Base-by-base conservation (phyloP, 23 tunicate genomes). In the Oikopleura vanhoeffeni region DNA sequence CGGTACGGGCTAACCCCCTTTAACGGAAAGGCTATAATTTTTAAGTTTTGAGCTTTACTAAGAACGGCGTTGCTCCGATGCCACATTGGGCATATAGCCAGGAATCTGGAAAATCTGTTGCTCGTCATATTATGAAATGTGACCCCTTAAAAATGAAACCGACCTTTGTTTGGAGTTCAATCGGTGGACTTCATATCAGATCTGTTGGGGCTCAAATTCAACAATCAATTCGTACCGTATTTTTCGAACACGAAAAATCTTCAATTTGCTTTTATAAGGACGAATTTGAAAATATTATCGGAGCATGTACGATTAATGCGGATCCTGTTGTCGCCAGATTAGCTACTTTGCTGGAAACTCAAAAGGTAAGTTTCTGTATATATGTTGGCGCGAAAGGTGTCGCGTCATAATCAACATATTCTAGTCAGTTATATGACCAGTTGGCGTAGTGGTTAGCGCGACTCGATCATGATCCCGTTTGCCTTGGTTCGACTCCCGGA, bases 21-120 rank as follows among this genome's bases (percentile, higher is more conserved):
- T n/a, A n/a, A n/a, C n/a, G n/a, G n/a, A n/a, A n/a, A n/a, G n/a
- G n/a, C n/a, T n/a, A n/a, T n/a, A n/a, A n/a, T n/a, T n/a, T n/a
- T n/a, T n/a, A n/a, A n/a, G n/a, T n/a, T n/a, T n/a, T 49, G 64
- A 49, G 64, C 64, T 49, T 49, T 49, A 49, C 8, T 8, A 49
- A 8, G 8, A 18, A 49, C 18, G 60, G 60, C 60, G 60, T 49
- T 30, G 35, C 36, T 32, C 32, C 27, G 27, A 71, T 2, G 27
- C 79, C 79, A 2, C 79, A 71, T 71, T 71, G 79, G 79, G 79
- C 79, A 13, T 18, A 2, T 71, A 38, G 36, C 4, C 79, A 71
- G 32, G 79, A 71, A 71, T 18, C 4, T 18, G 79, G 79, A 24
- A 71, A 71, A 71, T 4, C 36, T 18, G 64, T 24, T 24, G 64